Evolutionary conservation across 2,113 vertebrate genomes (phyloP).

Genomic region (Numenius arquata): DNA sequence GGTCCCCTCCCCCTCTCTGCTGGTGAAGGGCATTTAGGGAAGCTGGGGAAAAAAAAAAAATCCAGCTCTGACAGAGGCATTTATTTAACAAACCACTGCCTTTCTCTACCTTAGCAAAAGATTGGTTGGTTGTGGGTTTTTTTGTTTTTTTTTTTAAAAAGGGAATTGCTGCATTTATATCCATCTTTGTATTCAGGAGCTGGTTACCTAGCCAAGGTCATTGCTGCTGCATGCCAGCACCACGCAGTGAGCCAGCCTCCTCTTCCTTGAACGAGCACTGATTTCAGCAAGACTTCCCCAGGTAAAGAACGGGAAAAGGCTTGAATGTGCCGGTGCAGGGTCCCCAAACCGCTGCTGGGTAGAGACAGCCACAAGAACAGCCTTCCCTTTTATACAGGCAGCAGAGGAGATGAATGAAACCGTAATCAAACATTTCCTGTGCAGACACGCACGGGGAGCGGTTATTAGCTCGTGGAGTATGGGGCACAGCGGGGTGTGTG

Average conservation of each 20-base stretch:
- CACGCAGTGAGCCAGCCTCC: neutral
- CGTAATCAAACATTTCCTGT: neutral
- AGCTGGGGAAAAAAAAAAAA: neutral
- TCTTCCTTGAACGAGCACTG: neutral
- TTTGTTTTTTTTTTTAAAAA: neutral
- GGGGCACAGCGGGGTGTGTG: neutral
- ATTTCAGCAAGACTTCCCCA: neutral
- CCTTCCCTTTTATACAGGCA: neutral
- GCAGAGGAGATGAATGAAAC: neutral
- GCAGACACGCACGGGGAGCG: neutral
- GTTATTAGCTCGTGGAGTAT: neutral
- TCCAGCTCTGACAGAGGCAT: neutral
- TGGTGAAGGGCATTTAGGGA: slow-evolving; percentile 48
- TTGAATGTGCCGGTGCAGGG: neutral
- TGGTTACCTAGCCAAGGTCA: slow-evolving; percentile 55
- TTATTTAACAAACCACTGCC: slow-evolving; percentile 36
- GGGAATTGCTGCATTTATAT: neutral
- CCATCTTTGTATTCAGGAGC: slow-evolving; percentile 27
- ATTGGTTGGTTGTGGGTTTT: neutral
- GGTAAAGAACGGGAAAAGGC: neutral
- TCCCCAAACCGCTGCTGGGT: neutral
- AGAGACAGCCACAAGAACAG: neutral
- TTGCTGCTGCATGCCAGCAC: neutral
- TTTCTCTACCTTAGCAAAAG: slow-evolving; percentile 11
- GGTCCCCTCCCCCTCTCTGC: slow-evolving; percentile 36